A percentile compares a stretch with the other conserved stretches of the same genome.
These are phyloP conservation scores for Castor canadensis DNA, from an alignment of 2,113 vertebrate species.

Conservation along the genomic window DNA sequence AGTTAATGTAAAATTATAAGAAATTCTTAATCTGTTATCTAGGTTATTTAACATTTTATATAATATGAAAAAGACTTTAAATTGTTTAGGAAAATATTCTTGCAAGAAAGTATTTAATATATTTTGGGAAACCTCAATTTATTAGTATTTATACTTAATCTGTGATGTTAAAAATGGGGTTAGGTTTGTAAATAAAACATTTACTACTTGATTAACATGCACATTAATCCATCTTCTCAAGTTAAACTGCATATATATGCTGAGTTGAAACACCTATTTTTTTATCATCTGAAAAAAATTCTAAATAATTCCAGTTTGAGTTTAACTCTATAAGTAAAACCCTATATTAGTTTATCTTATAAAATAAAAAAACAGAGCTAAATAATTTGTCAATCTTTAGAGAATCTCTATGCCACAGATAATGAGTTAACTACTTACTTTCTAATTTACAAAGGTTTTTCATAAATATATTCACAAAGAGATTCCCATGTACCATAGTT, in stretches of 20 bases:
- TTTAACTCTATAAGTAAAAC: not conserved
- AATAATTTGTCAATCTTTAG: not conserved
- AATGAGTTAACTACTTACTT: constrained; percentile 14
- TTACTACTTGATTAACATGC: not conserved
- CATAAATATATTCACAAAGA: not conserved
- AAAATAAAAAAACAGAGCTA: not conserved
- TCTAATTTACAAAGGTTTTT: not conserved
- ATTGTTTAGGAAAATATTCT: not conserved
- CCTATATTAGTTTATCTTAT: constrained; percentile 4
- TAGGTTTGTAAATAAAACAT: not conserved
- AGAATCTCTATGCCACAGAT: not conserved
- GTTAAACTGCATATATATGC: not conserved
- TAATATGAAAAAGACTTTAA: not conserved
- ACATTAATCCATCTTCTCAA: not conserved
- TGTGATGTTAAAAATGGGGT: not conserved
- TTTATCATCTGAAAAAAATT: not conserved
- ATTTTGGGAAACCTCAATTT: not conserved
- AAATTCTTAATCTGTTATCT: not conserved
- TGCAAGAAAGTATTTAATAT: not conserved
- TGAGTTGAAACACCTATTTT: not conserved
- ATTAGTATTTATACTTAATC: not conserved
- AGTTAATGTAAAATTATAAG: not conserved
- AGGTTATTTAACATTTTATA: not conserved
- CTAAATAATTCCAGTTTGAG: not conserved
- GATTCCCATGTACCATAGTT: not conserved